Percentiles rank a stretch among this genome's conserved stretches.
Conservation (phyloP, 1,140 invertebrate species). For the Yoshiicerus persimilis region DNA sequence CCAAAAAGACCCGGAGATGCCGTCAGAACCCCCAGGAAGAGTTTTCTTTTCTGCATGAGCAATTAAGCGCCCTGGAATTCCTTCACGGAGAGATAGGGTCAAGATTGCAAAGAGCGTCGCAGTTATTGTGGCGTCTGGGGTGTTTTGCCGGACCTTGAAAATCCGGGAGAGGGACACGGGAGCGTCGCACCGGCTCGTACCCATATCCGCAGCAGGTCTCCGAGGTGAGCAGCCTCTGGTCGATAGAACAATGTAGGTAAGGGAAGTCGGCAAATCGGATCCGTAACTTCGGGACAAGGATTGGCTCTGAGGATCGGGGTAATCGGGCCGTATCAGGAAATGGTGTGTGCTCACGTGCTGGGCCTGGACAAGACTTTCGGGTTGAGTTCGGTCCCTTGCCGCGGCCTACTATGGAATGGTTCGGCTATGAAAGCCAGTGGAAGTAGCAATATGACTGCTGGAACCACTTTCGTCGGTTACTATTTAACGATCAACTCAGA, state of each 20-base stretch:
- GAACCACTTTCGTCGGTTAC: too few species aligned
- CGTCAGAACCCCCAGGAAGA: too few species aligned
- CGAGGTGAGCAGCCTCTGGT: constrained; percentile 86
- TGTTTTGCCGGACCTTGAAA: too few species aligned
- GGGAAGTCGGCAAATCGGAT: constrained; percentile 80
- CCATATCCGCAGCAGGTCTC: constrained; percentile 83
- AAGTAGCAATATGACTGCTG: too few species aligned
- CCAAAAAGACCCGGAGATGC: too few species aligned
- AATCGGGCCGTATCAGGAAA: constrained; percentile 39
- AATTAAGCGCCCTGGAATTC: too few species aligned
- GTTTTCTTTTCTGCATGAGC: too few species aligned
- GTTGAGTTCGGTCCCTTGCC: constrained; percentile 39
- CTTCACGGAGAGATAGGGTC: too few species aligned
- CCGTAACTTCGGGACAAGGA: constrained; percentile 81
- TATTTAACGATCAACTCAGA: too few species aligned
- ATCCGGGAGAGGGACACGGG: constrained; percentile 69
- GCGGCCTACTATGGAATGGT: constrained; percentile 31
- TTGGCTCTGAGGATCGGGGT: constrained; percentile 49
- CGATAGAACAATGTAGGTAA: constrained; percentile 86
- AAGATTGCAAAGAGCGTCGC: too few species aligned
- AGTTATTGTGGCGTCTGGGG: too few species aligned
- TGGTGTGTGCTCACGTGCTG: constrained; percentile 40
- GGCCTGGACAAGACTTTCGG: constrained; percentile 35
- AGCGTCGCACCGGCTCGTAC: constrained; percentile 64
- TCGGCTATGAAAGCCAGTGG: too few species aligned